Evolutionary conservation across 2,113 vertebrate species (phyloP), one percentile per base, ranked within the genome.

Genomic region (Pelvicachromis taeniatus): DNA sequence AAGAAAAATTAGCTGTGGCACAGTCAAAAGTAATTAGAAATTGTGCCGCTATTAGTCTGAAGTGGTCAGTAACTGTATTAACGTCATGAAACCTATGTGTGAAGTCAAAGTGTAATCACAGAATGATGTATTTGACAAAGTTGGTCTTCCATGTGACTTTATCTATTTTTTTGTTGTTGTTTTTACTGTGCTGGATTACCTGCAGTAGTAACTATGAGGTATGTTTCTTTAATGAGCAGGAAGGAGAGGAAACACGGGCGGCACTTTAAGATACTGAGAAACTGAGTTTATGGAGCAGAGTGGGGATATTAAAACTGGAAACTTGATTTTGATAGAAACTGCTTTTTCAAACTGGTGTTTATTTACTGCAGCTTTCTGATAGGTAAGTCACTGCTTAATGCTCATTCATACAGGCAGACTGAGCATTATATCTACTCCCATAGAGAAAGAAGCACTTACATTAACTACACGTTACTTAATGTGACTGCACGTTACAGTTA

Each of bases 381-480:
- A 75, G 42, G 19, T 75, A n/a, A 33, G 59, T 70, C 81, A 77
- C 80, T 93, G 92, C 93, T 93, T 94, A 90, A 59, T 90, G 35
- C 52, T 82, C 9, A 35, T 82, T 42, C 38, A 82, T 63, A 73
- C 55, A 68, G 35, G 14, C 61, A 87, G 23, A 9, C 54, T 85
- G 31, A 86, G 54, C 77, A 77, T 19, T 90, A 48, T 90, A 81
- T 83, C 29, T 82, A 48, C 81, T 89, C 40, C 70, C 31, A 65
- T 73, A 82, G 81, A 80, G n/a, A 85, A 77, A 87, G 31, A 82
- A 78, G 86, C 85, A 84, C 80, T 87, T 38, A 55, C 13, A 86
- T 85, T 85, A 83, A 81, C n/a, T 45, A 78, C 75, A 81, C 29
- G 68, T 26, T 68, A 45, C 38, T 70, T 45, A 70, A 42, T 70